Evolutionary conservation across 2,113 vertebrate genomes (phyloP).

Genomic region (Manacus vitellinus): DNA sequence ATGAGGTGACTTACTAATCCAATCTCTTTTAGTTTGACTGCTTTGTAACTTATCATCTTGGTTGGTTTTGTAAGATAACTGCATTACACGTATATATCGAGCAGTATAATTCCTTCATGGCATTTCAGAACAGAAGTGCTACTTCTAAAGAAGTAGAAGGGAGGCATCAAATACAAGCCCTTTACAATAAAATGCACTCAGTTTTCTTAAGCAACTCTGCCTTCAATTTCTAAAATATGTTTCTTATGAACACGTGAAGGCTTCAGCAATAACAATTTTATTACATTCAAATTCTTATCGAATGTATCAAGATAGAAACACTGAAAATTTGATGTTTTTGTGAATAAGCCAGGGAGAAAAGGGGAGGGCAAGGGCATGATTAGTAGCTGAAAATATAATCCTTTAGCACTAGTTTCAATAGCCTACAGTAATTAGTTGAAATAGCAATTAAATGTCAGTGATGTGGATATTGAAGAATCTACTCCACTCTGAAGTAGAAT

Average conservation of each 20-base stretch:
- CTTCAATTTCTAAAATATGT: not conserved
- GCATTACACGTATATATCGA: not conserved
- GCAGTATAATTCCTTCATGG: not conserved
- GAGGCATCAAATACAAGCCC: not conserved
- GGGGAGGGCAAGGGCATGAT: not conserved
- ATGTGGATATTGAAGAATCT: not conserved
- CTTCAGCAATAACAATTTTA: not conserved
- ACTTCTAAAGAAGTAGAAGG: not conserved
- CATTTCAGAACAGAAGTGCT: not conserved
- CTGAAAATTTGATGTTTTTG: not conserved
- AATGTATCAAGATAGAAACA: not conserved
- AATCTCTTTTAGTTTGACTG: not conserved
- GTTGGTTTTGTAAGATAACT: not conserved
- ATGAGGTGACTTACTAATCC: not conserved
- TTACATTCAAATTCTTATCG: not conserved
- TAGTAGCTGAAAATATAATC: not conserved
- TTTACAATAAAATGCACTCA: constrained; percentile 26
- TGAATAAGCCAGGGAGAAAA: not conserved
- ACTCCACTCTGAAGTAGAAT: not conserved
- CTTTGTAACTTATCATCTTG: not conserved
- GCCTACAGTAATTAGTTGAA: not conserved
- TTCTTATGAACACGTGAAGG: not conserved
- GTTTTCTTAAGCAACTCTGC: not conserved
- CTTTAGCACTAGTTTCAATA: not conserved
- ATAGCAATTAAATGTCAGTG: not conserved